Conservation (phyloP, 1,140 invertebrate species). For the Eriocheir sinensis region DNA sequence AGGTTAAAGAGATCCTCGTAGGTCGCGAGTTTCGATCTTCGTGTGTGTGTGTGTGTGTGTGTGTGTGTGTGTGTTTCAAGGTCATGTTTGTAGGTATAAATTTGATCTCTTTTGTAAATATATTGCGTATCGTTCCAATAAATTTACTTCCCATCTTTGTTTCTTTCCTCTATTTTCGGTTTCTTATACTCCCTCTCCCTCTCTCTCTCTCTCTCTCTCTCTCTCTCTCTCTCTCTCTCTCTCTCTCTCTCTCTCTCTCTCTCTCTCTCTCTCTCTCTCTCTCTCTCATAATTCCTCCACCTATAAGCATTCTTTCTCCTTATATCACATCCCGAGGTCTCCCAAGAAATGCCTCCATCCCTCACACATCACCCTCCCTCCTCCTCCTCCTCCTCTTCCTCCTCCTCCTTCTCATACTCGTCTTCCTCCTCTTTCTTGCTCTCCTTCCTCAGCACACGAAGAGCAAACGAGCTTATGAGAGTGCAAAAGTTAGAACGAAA, state of each 20-base stretch:
- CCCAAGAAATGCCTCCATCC: neutral
- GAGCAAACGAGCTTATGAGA: no score
- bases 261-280: conserved; percentile 38
- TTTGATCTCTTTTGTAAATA: no score
- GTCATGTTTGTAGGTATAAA: no score
- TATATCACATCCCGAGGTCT: neutral
- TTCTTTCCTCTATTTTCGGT: no score
- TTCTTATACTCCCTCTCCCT: neutral
- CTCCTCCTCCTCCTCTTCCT: no score
- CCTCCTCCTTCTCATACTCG: neutral
- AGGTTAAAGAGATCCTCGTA: neutral
- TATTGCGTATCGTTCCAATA: no score
- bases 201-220: conserved; percentile 35
- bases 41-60: conserved; percentile 34
- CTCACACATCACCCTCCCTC: neutral
- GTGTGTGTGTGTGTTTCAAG: conserved; percentile 41
- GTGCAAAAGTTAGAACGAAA: neutral
- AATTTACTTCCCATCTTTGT: no score
- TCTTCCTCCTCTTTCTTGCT: neutral
- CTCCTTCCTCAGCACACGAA: neutral
- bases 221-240: conserved; percentile 38
- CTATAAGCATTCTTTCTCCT: neutral
- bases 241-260: conserved; percentile 30
- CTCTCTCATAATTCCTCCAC: neutral
- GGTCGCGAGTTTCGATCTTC: neutral